Evolutionary conservation across 2,888 invertebrate genomes (phyloP).

Genomic region (Lasius fuliginosus): DNA sequence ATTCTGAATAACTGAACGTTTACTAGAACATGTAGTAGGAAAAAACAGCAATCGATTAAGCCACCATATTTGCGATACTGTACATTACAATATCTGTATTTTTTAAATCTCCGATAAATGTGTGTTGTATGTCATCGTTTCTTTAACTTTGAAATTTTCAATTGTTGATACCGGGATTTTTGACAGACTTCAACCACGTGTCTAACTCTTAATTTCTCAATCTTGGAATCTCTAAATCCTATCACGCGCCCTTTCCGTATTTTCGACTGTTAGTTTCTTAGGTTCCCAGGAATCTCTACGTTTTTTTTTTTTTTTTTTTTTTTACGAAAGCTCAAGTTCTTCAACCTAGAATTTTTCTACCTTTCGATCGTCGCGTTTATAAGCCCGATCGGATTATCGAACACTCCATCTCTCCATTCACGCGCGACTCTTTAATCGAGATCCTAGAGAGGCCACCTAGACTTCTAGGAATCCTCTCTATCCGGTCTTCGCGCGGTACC

Average conservation of each 20-base stretch:
- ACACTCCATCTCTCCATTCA: constrained; percentile 14
- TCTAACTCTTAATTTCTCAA: not conserved
- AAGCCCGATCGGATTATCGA: not conserved
- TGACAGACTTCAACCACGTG: not conserved
- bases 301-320: not conserved
- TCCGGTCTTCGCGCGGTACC: constrained; percentile 35
- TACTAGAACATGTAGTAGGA: not conserved
- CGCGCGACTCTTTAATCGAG: constrained; percentile 13
- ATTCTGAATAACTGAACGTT: not conserved
- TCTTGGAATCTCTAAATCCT: not conserved
- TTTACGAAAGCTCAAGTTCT: not conserved
- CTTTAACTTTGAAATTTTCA: not conserved
- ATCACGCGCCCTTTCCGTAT: not conserved
- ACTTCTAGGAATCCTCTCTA: constrained; percentile 39
- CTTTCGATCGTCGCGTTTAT: not conserved
- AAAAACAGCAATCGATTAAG: not conserved
- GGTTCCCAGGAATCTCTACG: not conserved
- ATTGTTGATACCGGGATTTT: not conserved
- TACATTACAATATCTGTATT: not conserved
- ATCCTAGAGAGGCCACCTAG: constrained; percentile 27
- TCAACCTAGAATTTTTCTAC: not conserved
- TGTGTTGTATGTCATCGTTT: not conserved
- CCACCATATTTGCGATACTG: not conserved
- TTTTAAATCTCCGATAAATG: not conserved
- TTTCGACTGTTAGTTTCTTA: not conserved